Evolutionary conservation across 1,140 invertebrate genomes (phyloP).

Genomic region (Littorina saxatilis): DNA sequence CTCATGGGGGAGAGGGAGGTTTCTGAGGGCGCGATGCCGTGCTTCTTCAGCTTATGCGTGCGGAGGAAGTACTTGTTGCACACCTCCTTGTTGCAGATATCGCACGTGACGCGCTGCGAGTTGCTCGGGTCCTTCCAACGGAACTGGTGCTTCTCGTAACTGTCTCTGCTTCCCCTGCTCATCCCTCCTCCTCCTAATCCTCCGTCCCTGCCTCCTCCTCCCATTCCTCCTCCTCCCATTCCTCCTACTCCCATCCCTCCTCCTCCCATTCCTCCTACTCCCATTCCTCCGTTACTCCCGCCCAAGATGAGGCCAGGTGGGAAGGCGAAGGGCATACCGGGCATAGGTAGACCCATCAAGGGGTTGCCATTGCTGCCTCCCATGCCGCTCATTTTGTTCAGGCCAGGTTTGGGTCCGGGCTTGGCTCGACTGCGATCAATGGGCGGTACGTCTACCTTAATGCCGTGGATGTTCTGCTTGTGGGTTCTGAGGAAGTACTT

Average conservation of each 20-base stretch:
- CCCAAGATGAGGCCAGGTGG: conserved; percentile 1
- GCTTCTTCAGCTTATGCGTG: conserved; percentile 96
- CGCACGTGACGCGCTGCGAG: conserved; percentile 91
- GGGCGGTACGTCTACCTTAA: conserved; percentile 52
- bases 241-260: too few species aligned
- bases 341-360: conserved; percentile 17
- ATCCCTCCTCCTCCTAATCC: conserved; percentile 32
- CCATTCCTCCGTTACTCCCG: neutral
- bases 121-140: conserved; percentile 77
- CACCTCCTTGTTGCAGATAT: conserved; percentile 98
- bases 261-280: too few species aligned
- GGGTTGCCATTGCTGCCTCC: conserved; percentile 21
- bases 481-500: conserved; percentile 73
- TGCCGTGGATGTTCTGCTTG: conserved; percentile 73
- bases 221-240: conserved; percentile 39
- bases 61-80: conserved; percentile 97
- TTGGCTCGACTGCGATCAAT: conserved; percentile 37
- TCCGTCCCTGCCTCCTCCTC: conserved; percentile 42
- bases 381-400: conserved; percentile 11
- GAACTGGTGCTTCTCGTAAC: conserved; percentile 62
- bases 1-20: conserved; percentile 70
- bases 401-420: conserved; percentile 29
- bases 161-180: conserved; percentile 44
- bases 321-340: conserved; percentile 11
- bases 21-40: conserved; percentile 84